Evolutionary conservation across 92 coral and sea anemone genomes (phyloP).

Genomic region (Heteractis magnifica): DNA sequence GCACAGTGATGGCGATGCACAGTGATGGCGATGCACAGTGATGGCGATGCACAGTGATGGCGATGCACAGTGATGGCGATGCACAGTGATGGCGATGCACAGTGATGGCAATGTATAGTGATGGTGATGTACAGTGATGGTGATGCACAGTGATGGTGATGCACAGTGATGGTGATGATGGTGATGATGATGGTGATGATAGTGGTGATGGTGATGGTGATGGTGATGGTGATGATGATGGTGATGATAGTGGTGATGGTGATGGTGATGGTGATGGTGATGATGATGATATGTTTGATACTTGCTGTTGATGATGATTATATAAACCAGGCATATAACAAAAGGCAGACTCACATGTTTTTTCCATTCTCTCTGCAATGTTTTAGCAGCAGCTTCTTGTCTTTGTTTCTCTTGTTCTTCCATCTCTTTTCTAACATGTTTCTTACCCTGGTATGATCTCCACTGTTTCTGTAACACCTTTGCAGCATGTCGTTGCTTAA

Average conservation of each 20-base stretch:
- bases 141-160: background rate
- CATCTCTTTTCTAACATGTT: constrained; percentile 12
- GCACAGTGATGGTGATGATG: background rate
- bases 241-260: background rate
- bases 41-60: no score
- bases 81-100: no score
- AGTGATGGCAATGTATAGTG: background rate
- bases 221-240: background rate
- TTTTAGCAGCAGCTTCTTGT: constrained; percentile 68
- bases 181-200: background rate
- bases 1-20: no score
- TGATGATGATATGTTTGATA: background rate
- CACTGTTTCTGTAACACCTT: constrained; percentile 72
- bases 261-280: background rate
- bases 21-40: no score
- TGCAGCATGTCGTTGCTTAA: constrained; percentile 64
- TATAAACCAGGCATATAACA: background rate
- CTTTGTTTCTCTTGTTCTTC: constrained; percentile 29
- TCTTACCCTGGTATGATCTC: constrained; percentile 56
- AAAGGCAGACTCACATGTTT: constrained; percentile 54
- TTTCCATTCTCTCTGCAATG: constrained; percentile 91
- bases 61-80: no score
- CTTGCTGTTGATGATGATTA: no score
- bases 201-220: background rate
- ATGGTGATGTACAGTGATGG: constrained; percentile 1